phyloP scores from a whole-genome alignment of 1,140 invertebrate genomes.

The Cryptotermes secundus region DNA sequence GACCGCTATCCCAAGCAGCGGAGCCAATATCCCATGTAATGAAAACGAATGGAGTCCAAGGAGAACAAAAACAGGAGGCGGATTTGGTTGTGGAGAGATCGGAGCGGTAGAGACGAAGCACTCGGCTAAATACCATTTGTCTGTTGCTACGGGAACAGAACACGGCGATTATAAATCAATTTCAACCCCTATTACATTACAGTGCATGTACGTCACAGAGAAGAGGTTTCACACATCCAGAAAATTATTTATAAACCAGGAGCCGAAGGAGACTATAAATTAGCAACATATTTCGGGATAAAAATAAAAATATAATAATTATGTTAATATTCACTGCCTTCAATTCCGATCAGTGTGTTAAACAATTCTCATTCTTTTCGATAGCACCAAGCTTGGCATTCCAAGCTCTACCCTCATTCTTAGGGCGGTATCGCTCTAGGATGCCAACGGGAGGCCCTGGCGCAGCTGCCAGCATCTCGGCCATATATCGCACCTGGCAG shows the following conservation, averaged over 20 bases:
- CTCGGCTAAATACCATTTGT: not conserved
- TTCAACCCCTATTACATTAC: not conserved
- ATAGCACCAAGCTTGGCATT: too few species aligned
- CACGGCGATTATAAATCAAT: slow-evolving; percentile 8
- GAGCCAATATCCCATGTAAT: not conserved
- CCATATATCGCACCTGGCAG: too few species aligned
- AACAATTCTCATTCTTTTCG: too few species aligned
- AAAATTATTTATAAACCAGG: not conserved
- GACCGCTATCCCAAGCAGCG: too few species aligned
- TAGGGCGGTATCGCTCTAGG: too few species aligned
- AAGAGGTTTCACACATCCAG: not conserved
- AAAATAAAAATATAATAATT: too few species aligned
- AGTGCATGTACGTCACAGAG: not conserved
- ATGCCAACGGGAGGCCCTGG: too few species aligned
- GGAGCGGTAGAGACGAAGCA: not conserved
- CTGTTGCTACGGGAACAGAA: not conserved
- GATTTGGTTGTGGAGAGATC: not conserved
- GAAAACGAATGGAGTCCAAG: not conserved
- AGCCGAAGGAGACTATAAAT: not conserved
- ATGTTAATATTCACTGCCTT: too few species aligned
- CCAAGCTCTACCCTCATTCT: too few species aligned
- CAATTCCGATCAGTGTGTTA: too few species aligned
- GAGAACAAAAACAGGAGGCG: not conserved
- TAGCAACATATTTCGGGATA: not conserved
- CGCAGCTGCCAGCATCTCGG: too few species aligned